A percentile compares a stretch with the other conserved stretches of the same genome.
phyloP scores from a whole-genome alignment of 2,113 vertebrate genomes.

The Halichoerus grypus region DNA sequence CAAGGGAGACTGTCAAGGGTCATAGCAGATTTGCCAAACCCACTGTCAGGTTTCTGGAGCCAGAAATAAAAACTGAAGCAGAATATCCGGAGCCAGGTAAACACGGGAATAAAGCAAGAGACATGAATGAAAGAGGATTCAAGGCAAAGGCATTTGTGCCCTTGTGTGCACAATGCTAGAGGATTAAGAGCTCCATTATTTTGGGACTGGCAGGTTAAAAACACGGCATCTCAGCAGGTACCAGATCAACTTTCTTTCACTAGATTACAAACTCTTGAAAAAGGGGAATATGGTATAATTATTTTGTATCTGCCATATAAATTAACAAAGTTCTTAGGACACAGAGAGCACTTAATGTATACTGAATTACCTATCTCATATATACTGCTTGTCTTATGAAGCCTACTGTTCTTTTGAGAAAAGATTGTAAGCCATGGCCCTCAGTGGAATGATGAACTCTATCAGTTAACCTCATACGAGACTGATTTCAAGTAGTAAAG shows the following conservation, averaged over 20 bases:
- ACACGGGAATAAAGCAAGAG: not conserved
- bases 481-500: not conserved
- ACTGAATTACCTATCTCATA: not conserved
- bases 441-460: not conserved
- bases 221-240: not conserved
- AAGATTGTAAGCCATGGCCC: not conserved
- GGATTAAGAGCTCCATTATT: rapidly evolving
- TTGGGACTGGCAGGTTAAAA: rapidly evolving
- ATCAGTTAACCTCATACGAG: not conserved
- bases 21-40: not conserved
- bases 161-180: rapidly evolving
- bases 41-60: not conserved
- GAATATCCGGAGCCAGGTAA: not conserved
- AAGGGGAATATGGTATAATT: not conserved
- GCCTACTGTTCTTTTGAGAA: not conserved
- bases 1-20: not conserved
- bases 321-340: not conserved
- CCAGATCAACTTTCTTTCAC: not conserved
- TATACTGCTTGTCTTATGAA: not conserved
- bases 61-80: not conserved
- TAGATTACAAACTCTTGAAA: not conserved
- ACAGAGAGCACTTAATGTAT: not conserved
- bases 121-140: not conserved
- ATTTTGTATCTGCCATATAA: not conserved
- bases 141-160: no score